Conservation (phyloP, 2,797 vertebrate species). For the Okamejei kenojei region DNA sequence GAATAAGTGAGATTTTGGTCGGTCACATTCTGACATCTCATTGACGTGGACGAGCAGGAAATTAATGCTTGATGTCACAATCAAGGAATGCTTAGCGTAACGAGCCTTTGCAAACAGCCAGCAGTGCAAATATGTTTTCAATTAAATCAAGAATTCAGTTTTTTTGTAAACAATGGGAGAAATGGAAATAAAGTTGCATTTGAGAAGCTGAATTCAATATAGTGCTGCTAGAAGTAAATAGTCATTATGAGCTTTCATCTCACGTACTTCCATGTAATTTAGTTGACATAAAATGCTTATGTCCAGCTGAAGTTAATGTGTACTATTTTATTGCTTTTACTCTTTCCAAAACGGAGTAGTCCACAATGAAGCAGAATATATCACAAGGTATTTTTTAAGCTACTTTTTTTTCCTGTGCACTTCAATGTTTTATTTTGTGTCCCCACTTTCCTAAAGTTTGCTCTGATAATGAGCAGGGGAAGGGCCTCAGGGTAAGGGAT, state of each 20-base stretch:
- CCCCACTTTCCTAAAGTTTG: background rate
- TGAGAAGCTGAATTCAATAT: conserved; percentile 16
- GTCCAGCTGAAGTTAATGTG: background rate
- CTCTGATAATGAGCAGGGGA: background rate
- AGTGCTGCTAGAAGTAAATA: background rate
- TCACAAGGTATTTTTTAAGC: background rate
- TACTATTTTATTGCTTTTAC: background rate
- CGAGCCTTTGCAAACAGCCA: background rate
- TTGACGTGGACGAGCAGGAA: background rate
- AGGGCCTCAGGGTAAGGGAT: background rate
- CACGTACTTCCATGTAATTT: background rate
- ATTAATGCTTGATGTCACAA: background rate
- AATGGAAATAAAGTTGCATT: background rate
- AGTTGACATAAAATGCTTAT: background rate
- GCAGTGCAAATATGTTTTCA: conserved; percentile 20
- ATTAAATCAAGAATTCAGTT: background rate
- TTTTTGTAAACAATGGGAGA: background rate
- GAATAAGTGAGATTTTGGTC: background rate
- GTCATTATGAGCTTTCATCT: conserved; percentile 16
- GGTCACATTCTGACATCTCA: background rate
- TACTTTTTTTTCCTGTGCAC: background rate
- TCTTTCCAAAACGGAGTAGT: background rate
- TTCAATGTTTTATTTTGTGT: background rate
- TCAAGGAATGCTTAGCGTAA: conserved; percentile 2
- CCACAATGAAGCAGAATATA: background rate